These are phyloP conservation scores for Axis porcinus DNA, from an alignment of 2,113 vertebrate genomes.

Conservation along the genomic window DNA sequence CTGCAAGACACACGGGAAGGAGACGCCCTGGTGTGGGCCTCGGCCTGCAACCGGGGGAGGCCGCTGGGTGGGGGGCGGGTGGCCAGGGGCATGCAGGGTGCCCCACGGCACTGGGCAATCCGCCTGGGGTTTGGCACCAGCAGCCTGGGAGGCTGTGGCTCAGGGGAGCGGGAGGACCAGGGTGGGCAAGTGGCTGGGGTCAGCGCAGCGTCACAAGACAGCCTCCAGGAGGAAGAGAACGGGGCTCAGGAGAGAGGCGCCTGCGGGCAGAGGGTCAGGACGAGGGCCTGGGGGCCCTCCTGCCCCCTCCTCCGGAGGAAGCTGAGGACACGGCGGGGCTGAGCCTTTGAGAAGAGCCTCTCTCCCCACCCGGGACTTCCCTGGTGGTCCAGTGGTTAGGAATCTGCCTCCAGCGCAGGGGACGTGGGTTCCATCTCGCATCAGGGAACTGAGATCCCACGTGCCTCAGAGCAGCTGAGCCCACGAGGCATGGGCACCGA, in stretches of 20 bases:
- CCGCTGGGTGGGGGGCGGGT: neutral
- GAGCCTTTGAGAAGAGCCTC: neutral
- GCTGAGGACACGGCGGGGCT: neutral
- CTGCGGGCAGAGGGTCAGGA: neutral
- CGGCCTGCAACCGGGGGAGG: neutral
- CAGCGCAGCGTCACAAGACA: neutral
- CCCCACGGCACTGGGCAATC: accelerated
- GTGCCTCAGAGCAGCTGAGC: neutral
- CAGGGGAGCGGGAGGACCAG: neutral
- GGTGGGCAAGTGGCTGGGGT: neutral
- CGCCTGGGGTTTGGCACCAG: neutral
- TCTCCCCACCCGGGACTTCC: neutral
- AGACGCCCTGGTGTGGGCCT: neutral
- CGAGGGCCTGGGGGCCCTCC: neutral
- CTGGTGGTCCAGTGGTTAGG: neutral
- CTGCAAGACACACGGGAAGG: constrained; percentile 68
- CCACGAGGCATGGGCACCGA: neutral
- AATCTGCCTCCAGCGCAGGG: neutral
- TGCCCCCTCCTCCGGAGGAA: accelerated
- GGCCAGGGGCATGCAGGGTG: accelerated
- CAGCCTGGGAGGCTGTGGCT: neutral
- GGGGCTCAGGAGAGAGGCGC: no score
- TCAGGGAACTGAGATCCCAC: neutral
- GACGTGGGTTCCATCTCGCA: neutral
- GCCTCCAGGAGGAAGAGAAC: neutral